These are phyloP conservation scores for Motacilla alba DNA, from an alignment of 2,113 vertebrate genomes.

Conservation along the genomic window DNA sequence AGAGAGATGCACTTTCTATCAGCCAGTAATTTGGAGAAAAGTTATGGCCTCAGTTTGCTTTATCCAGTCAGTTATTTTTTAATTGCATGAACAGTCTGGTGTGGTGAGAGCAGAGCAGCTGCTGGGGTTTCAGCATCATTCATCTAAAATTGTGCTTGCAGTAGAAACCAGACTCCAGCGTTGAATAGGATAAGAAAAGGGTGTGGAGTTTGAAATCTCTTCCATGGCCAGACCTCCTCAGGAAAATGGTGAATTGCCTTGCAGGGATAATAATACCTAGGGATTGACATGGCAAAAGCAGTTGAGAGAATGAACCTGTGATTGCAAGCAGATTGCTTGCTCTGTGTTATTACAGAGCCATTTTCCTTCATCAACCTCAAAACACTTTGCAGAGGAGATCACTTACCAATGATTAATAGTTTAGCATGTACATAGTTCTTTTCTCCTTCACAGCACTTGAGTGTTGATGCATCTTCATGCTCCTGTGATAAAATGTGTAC, in stretches of 20 bases:
- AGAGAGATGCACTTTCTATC: not conserved
- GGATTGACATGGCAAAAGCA: constrained; percentile 25
- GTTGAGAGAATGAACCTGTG: constrained; percentile 11
- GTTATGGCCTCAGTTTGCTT: not conserved
- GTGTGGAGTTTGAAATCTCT: not conserved
- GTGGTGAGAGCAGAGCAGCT: not conserved
- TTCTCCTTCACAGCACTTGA: not conserved
- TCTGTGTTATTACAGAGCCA: constrained; percentile 11
- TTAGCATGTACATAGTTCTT: not conserved
- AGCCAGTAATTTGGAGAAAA: not conserved
- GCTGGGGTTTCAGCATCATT: not conserved
- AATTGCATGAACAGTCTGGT: not conserved
- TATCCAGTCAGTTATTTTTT: not conserved
- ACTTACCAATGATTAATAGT: constrained; percentile 17
- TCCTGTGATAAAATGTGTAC: not conserved
- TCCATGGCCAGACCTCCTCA: constrained; percentile 9
- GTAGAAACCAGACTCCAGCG: not conserved
- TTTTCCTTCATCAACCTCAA: constrained; percentile 31
- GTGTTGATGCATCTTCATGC: not conserved
- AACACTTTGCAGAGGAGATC: constrained; percentile 19
- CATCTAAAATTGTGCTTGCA: not conserved
- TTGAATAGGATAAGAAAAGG: not conserved
- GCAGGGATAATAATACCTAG: not conserved
- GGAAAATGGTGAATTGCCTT: constrained; percentile 7
- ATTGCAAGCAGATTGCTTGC: not conserved